Conservation (phyloP, 2,113 vertebrate species). For the Microtus ochrogaster region DNA sequence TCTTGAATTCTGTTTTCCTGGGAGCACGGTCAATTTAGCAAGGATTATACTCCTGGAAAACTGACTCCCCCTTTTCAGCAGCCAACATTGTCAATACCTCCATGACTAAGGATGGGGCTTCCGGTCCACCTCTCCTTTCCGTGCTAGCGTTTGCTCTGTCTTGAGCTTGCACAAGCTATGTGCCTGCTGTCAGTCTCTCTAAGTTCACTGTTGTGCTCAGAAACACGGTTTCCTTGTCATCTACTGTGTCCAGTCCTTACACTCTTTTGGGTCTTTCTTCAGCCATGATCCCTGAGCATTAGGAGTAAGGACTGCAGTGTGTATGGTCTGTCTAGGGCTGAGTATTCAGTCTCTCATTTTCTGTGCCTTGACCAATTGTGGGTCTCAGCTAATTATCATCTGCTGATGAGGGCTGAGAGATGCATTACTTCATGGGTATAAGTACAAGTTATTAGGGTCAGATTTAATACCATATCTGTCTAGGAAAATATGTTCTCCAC, state of each 20-base stretch:
- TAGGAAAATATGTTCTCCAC: neutral
- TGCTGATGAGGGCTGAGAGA: neutral
- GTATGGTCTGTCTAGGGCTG: neutral
- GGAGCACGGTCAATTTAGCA: neutral
- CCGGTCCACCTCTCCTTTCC: neutral
- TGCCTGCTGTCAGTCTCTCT: neutral
- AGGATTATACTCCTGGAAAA: neutral
- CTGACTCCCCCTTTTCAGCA: neutral
- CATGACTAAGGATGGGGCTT: neutral
- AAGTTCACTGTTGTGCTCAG: neutral
- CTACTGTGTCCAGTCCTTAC: neutral
- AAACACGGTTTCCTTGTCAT: neutral
- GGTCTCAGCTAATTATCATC: neutral
- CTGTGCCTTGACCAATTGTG: neutral
- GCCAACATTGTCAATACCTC: neutral
- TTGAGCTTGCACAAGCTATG: neutral
- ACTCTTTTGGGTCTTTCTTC: neutral
- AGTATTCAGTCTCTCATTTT: neutral
- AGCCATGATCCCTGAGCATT: neutral
- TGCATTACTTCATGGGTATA: neutral
- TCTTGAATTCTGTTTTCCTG: neutral
- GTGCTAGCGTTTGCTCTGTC: neutral
- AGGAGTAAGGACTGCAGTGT: neutral
- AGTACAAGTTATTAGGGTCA: neutral
- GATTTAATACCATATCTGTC: neutral